Evolutionary conservation across 1,140 invertebrate genomes (phyloP).

Genomic region (Dinoponera quadriceps): DNA sequence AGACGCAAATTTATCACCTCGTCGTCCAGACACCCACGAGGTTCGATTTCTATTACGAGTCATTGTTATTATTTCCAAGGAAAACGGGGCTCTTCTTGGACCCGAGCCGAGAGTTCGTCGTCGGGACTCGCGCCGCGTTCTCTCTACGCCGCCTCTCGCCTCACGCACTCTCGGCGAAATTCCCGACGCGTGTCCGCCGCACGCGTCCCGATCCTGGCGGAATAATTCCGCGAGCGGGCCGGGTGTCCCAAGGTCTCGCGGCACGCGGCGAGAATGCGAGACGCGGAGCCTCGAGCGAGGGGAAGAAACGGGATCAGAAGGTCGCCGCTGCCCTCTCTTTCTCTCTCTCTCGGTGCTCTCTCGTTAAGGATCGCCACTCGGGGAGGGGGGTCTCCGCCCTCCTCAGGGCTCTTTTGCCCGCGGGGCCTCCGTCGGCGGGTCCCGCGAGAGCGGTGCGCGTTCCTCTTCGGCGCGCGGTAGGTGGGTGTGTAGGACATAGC

Average conservation of each 20-base stretch:
- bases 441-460: constrained; percentile 58
- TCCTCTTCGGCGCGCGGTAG: constrained; percentile 62
- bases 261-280: constrained; percentile 29
- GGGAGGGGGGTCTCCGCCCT: background rate
- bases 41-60: no score
- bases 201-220: background rate
- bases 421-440: constrained; percentile 38
- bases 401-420: background rate
- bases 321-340: constrained; percentile 52
- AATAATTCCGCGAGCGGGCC: background rate
- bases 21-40: no score
- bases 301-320: constrained; percentile 75
- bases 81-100: no score
- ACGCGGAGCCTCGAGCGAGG: constrained; percentile 13
- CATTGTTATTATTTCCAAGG: no score
- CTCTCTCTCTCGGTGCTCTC: constrained; percentile 51
- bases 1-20: no score
- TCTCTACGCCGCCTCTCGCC: no score
- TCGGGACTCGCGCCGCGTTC: no score
- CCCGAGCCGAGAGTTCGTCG: no score
- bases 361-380: constrained; percentile 60
- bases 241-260: constrained; percentile 38
- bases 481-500: constrained; percentile 77
- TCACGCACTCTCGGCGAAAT: no score
- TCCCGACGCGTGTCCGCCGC: no score